Evolutionary conservation across 2,113 vertebrate species (phyloP).

Genomic region (Platichthys flesus): DNA sequence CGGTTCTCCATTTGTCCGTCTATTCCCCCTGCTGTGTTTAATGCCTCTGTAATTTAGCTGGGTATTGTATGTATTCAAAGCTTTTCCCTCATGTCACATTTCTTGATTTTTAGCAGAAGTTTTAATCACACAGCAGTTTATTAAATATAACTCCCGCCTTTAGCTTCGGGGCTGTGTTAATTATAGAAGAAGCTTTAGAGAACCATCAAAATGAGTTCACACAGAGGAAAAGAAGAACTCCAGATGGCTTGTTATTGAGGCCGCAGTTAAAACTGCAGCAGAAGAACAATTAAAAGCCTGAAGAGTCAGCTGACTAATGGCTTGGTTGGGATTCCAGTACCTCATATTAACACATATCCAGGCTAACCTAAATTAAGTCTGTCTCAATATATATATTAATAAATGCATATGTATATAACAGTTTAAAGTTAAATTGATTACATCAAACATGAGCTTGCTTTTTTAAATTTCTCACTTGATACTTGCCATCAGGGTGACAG

Average conservation of each 20-base stretch:
- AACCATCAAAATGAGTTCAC: constrained; percentile 58
- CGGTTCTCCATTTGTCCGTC: neutral
- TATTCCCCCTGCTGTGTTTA: neutral
- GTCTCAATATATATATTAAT: neutral
- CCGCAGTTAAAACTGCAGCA: constrained; percentile 1
- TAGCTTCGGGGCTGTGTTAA: constrained; percentile 63
- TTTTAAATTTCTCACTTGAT: no score
- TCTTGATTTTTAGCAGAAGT: constrained; percentile 34
- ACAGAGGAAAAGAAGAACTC: constrained; percentile 24
- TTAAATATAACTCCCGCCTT: constrained; percentile 68
- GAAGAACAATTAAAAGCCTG: neutral
- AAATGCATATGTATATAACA: no score
- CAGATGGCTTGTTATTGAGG: constrained; percentile 33
- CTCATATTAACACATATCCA: neutral
- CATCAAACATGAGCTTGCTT: no score
- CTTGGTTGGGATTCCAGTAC: neutral
- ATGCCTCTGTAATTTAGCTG: neutral
- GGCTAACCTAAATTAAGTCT: neutral
- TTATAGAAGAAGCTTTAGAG: constrained; percentile 66
- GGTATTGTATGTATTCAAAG: neutral
- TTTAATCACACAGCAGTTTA: constrained; percentile 76
- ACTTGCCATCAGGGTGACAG: no score
- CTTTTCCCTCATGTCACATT: neutral
- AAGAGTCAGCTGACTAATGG: neutral
- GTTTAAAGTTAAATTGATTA: no score